Evolutionary conservation across 2,888 invertebrate genomes (phyloP), one percentile per base, ranked within the genome.

Genomic region (Tupiocoris notatus): DNA sequence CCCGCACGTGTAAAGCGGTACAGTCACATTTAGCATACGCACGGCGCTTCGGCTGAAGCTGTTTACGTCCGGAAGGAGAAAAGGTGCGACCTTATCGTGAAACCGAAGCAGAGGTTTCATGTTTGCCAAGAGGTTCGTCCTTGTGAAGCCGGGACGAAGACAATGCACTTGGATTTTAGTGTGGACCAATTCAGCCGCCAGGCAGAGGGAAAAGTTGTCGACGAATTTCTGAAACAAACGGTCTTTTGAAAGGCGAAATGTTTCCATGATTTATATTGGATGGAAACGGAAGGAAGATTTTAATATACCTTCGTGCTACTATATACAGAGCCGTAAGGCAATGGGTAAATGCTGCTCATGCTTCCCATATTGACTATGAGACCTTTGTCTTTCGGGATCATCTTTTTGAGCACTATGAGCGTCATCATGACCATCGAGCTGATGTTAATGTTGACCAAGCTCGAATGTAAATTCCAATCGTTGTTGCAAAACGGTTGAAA

Each of bases 281-380:
- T n/a, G n/a, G n/a, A n/a, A n/a, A n/a, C n/a, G n/a, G n/a, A n/a
- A n/a, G n/a, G n/a, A 39, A 39, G 39, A 3, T 39, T 39, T 39
- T 12, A 12, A 7, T 63, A 23, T 18, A 75, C 75, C 67, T 75
- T 75, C 20, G 75, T 58, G 18, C 75, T 66, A 22, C 66, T 67
- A 25, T 75, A 75, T 21, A 75, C 66, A 12, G 66, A 59, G 1
- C 25, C 58, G 24, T 75, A 75, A 16, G 75, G 75, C 23, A 75
- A 21, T 7, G 75, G 75, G 1, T 58, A 39, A 7, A 75, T 12
- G 39, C 66, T 64, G 66, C 66, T 67, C 39, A 66, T 65, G 39
- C 63, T 63, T 12, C 75, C 67, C 57, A 75, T 24, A 22, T 75
- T 75, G 75, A 75, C 54, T 18, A 75, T 75, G 58, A 75, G 66